Evolutionary conservation across 2,888 invertebrate species (phyloP), one percentile per base, ranked within the genome.

Genomic region (Melikaiella ostensackeni): DNA sequence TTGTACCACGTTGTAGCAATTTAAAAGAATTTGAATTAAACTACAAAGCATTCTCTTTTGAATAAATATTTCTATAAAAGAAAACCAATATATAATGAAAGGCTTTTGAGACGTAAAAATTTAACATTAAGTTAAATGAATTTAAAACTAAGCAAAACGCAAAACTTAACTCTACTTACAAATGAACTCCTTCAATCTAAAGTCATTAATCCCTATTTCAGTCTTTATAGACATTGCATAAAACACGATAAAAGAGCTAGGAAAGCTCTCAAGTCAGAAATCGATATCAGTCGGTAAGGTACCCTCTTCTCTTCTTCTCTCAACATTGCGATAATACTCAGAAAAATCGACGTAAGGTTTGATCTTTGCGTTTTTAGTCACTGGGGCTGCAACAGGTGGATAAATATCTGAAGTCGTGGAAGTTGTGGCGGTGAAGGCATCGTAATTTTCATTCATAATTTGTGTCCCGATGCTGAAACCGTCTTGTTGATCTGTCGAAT

Each of bases 271-370:
- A 73, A 73, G 35, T 70, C 24, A 63, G 13, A 93, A 93, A 78
- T 92, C 91, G 84, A 95, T 94, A 87, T 93, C 94, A 81, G 93
- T 92, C 1, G 96, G 96, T 78, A 96, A 88, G 0, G 94, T 94
- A 0, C 96, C 95, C 85, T 94, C 94, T 80, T 92, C 92, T 81
- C 93, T 93, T 3, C 95, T 95, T 81, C 93, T 94, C 57, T 95
- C 95, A 0, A 96, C 94, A 87, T 95, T 96, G 79, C 93, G 93
- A 85, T 95, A 96, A 92, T 96, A 98, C 86, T 95, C 95, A 0
- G 95, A 93, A 90, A 98, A 98, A 90, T 97, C 96, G 0, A 98
- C 97, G 88, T 98, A 98, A 0, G 97, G 94, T 75, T 94, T 94
- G 3, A 98, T 95, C 87, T 94, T 94, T 30, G 94, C 94, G 87